phyloP scores from a whole-genome alignment of 2,113 vertebrate species.

The Corydoras sp. region DNA sequence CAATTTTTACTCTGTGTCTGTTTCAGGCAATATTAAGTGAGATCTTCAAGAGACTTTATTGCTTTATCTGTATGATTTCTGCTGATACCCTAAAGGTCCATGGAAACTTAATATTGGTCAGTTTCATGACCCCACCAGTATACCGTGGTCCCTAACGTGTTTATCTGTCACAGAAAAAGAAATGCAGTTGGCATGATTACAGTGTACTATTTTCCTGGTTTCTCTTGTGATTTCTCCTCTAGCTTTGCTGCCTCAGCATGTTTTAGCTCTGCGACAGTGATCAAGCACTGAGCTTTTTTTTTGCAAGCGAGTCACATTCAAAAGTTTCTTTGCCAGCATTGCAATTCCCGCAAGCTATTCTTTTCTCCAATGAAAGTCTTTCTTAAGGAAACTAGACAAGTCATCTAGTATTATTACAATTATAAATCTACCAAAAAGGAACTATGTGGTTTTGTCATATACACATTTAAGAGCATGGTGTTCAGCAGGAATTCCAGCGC shows the following conservation, averaged over 20 bases:
- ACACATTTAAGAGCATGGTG: neutral
- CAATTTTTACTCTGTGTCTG: neutral
- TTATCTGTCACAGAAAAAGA: slow-evolving; percentile 6
- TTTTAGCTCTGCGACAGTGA: slow-evolving; percentile 41
- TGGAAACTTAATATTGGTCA: neutral
- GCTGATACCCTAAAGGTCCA: neutral
- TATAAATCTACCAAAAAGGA: neutral
- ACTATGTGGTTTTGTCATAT: neutral
- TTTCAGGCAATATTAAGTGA: neutral
- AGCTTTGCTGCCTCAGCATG: slow-evolving; percentile 38
- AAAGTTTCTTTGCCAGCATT: slow-evolving; percentile 43
- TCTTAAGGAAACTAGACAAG: slow-evolving; percentile 10
- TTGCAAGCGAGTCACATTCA: slow-evolving; percentile 42
- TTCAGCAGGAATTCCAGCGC: neutral
- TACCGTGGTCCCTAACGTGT: neutral
- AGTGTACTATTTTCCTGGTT: slow-evolving; percentile 37
- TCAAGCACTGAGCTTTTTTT: slow-evolving; percentile 38
- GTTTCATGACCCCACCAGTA: neutral
- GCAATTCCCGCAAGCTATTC: slow-evolving; percentile 34
- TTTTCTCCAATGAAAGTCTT: slow-evolving; percentile 23
- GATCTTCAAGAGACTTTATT: neutral
- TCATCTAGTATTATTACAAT: slow-evolving; percentile 12
- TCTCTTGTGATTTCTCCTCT: slow-evolving; percentile 34
- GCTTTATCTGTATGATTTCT: neutral
- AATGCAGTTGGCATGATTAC: slow-evolving; percentile 39